Percentiles rank a stretch among this genome's conserved stretches.
These are phyloP conservation scores for Suncus etruscus DNA, from an alignment of 2,113 vertebrate species.

Conservation along the genomic window DNA sequence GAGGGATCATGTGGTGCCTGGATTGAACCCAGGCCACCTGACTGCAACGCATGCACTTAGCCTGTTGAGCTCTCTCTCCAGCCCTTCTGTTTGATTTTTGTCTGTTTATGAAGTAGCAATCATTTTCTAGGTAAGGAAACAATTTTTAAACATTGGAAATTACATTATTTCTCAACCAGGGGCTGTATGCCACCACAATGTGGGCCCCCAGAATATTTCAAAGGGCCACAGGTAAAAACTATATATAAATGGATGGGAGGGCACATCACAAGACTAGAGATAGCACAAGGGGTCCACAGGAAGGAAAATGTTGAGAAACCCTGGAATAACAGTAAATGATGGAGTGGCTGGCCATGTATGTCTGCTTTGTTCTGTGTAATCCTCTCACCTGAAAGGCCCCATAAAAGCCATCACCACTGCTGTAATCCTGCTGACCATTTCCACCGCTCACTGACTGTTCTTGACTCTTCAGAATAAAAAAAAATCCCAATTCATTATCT, in stretches of 20 bases:
- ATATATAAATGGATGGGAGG: too few relatives aligned
- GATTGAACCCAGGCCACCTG: too few relatives aligned
- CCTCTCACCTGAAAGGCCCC: neutral
- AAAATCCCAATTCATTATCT: constrained; percentile 10
- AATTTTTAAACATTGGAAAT: neutral
- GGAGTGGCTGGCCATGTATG: neutral
- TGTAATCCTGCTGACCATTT: neutral
- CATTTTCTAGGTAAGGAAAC: constrained; percentile 55
- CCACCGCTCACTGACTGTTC: neutral
- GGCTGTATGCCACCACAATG: too few relatives aligned
- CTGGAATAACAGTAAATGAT: constrained; percentile 51
- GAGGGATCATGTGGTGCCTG: too few relatives aligned
- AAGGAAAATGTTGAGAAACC: too few relatives aligned
- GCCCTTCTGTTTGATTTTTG: constrained; percentile 58
- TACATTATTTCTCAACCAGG: too few relatives aligned
- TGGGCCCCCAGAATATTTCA: too few relatives aligned
- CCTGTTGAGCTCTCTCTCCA: too few relatives aligned
- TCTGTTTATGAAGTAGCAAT: constrained; percentile 59
- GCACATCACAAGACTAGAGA: too few relatives aligned
- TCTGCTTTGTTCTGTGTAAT: constrained; percentile 15
- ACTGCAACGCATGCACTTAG: too few relatives aligned
- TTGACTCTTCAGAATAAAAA: neutral
- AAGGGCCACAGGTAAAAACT: too few relatives aligned
- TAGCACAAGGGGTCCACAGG: too few relatives aligned
- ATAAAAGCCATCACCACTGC: constrained; percentile 7